Conservation (phyloP, 2,888 invertebrate genomes). For the Muscina levida region DNA sequence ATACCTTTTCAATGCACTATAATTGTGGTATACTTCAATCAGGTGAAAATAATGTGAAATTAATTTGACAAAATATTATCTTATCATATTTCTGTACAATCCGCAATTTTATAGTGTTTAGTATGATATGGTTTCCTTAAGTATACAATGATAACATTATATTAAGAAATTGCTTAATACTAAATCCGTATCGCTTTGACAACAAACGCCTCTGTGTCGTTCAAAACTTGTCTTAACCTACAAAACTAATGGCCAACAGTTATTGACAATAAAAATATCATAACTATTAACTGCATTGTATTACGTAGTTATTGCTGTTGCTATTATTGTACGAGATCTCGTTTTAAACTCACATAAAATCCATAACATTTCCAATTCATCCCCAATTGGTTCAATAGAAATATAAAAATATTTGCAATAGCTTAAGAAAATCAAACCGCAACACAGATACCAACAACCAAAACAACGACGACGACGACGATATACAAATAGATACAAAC, state of each 20-base stretch:
- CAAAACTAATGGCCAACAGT: not conserved
- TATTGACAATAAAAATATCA: slow-evolving; percentile 12
- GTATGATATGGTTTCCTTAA: too few species aligned
- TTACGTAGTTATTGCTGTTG: not conserved
- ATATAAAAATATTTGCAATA: slow-evolving; percentile 19
- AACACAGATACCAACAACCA: not conserved
- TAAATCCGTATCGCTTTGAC: too few species aligned
- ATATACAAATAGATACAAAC: slow-evolving; percentile 18
- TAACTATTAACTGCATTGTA: slow-evolving; percentile 24
- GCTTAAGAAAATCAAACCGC: not conserved
- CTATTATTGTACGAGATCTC: too few species aligned
- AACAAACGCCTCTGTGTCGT: not conserved
- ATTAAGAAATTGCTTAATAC: too few species aligned
- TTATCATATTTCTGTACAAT: too few species aligned
- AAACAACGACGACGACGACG: not conserved
- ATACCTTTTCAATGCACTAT: too few species aligned
- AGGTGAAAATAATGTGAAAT: too few species aligned
- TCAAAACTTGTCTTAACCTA: not conserved
- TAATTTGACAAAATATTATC: too few species aligned
- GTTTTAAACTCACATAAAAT: too few species aligned
- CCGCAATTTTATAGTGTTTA: too few species aligned
- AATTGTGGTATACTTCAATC: too few species aligned
- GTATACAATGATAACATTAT: too few species aligned
- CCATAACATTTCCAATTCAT: slow-evolving; percentile 3
- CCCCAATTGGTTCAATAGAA: slow-evolving; percentile 28